Base-by-base conservation (phyloP, 2,888 invertebrate species). In the Romanomermis culicivorax region DNA sequence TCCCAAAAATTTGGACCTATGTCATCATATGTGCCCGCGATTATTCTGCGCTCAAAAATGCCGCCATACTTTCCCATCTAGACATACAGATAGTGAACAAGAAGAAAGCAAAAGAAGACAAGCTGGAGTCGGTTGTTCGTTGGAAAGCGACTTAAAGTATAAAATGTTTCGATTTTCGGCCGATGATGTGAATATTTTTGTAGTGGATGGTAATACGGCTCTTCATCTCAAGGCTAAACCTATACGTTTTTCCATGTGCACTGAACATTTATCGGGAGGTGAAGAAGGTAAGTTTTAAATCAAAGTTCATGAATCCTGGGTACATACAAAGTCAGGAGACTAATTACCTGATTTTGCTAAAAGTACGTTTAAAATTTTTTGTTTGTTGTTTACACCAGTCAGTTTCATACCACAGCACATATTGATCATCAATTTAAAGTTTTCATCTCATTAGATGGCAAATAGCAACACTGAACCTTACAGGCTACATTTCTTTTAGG, bases 111-210 rank as follows among this genome's bases (percentile, higher is more conserved):
- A 11, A 11, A 36, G 11, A 36, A 36, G 17, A 17, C 36, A 36
- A 17, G 36, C 36, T 7, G 7, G 17, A 17, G 47, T 23, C 23
- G 79, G 80, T 61, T 85, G 85, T 64, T 83, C 84, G 1, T 78
- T 82, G 1, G 74, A 80, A 0, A 83, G 83, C 63, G 82, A 84
- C 62, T 80, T 93, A 56, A 95, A 93, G 69, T 95, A 95, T 71
- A 79, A 83, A 68, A 84, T 95, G 82, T 82, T 85, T 3, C 77
- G 95, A 49, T 77, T 88, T 1, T 81, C 85, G 0, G 75, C 91
- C 30, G 89, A 91, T 71, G 80, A 83, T 1, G 75, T 95, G 1
- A 87, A 91, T 71, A 76, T 97, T 48, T 86, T 85, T 72, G 70
- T 95, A 52, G 83, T 88, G 49, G 95, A 95, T 70, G 77, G 60